These are phyloP conservation scores for Scophthalmus maximus DNA, from an alignment of 2,113 vertebrate genomes.

Conservation along the genomic window DNA sequence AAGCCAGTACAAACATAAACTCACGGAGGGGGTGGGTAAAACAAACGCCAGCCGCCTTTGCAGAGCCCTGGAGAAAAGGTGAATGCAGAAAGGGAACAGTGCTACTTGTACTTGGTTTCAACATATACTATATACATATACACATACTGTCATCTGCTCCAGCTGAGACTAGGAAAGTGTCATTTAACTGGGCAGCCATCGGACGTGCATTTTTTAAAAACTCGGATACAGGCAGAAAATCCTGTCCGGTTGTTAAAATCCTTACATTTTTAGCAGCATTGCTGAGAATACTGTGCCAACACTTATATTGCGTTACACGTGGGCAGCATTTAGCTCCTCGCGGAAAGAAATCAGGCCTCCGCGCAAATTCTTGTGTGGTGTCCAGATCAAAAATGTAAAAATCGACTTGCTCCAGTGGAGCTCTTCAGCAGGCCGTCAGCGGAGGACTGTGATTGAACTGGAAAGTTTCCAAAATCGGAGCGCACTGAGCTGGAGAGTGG, in stretches of 20 bases:
- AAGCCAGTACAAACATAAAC: conserved; percentile 7
- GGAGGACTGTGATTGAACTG: conserved; percentile 40
- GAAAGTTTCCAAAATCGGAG: conserved; percentile 9
- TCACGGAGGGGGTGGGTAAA: neutral
- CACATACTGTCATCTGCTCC: neutral
- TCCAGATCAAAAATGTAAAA: conserved; percentile 19
- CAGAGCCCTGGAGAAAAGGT: too few relatives aligned
- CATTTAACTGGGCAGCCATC: neutral
- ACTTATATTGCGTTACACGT: neutral
- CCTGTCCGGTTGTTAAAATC: neutral
- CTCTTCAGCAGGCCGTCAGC: conserved; percentile 8
- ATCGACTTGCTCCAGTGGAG: conserved; percentile 16
- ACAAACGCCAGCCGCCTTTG: too few relatives aligned
- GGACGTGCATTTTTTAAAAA: neutral
- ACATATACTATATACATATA: too few relatives aligned
- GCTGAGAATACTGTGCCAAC: too few relatives aligned
- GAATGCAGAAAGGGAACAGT: too few relatives aligned
- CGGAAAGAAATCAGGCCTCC: neutral
- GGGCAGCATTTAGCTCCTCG: neutral
- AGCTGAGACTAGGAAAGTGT: neutral
- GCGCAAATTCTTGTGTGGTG: neutral
- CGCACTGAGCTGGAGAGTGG: conserved; percentile 7
- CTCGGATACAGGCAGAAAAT: too few relatives aligned
- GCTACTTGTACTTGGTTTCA: too few relatives aligned
- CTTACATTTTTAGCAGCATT: too few relatives aligned